Conservation (phyloP, 2,797 vertebrate genomes). For the Mormyrops attenuatus region DNA sequence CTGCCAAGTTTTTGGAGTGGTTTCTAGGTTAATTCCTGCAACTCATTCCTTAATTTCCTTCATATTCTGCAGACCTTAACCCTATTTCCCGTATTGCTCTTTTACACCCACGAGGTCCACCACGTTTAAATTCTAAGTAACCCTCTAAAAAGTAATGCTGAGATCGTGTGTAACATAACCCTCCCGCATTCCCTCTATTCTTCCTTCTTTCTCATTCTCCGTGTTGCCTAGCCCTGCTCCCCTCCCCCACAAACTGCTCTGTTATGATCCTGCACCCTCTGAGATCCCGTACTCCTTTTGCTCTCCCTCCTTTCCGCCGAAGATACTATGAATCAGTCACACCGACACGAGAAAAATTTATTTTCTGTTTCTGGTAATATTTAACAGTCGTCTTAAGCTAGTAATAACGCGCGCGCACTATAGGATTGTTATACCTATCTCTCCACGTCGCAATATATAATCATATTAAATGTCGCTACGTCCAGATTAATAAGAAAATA, state of each 20-base stretch:
- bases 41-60: background rate
- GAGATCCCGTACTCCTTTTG: constrained; percentile 57
- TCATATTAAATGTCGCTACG: background rate
- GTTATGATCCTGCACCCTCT: constrained; percentile 46
- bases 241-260: constrained; percentile 48
- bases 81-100: background rate
- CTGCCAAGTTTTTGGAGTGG: background rate
- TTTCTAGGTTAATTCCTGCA: background rate
- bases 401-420: background rate
- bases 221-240: constrained; percentile 34
- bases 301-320: constrained; percentile 52
- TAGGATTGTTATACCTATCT: background rate
- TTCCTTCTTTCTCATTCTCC: constrained; percentile 35
- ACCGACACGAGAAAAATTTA: constrained; percentile 55
- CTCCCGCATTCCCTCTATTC: constrained; percentile 32
- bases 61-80: background rate
- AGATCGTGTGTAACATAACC: constrained; percentile 15
- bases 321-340: constrained; percentile 64
- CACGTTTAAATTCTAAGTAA: background rate
- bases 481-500: background rate
- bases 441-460: background rate
- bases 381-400: background rate
- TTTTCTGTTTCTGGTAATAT: constrained; percentile 52
- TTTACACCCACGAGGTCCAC: background rate
- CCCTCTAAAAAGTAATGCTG: background rate